A percentile compares a stretch with the other conserved stretches of the same genome.
Evolutionary conservation across 2,888 invertebrate species (phyloP).

Genomic region (Apomyelois bistriatella): DNA sequence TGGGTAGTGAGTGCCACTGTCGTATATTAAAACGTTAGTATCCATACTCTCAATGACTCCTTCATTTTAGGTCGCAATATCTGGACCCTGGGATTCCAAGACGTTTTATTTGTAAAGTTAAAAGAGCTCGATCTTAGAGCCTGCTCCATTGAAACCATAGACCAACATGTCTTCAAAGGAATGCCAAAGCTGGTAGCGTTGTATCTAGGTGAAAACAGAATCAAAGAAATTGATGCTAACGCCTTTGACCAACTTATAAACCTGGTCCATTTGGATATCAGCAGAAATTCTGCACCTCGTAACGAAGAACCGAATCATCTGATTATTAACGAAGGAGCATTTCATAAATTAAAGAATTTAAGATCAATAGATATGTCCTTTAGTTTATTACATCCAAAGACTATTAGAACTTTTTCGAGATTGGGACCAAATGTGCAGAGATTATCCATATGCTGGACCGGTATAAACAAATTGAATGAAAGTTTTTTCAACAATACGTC

Average conservation of each 20-base stretch:
- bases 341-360: constrained; percentile 34
- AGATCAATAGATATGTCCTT: constrained; percentile 53
- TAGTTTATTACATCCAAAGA: constrained; percentile 37
- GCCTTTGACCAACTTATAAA: constrained; percentile 57
- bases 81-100: constrained; percentile 31
- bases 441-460: constrained; percentile 66
- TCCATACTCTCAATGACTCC: no score
- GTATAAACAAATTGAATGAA: constrained; percentile 48
- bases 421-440: constrained; percentile 40
- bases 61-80: constrained; percentile 20
- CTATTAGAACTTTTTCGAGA: constrained; percentile 30
- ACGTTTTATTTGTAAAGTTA: constrained; percentile 48
- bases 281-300: constrained; percentile 51
- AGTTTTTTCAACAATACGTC: constrained; percentile 60
- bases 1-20: no score
- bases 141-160: constrained; percentile 72
- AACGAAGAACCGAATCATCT: constrained; percentile 28
- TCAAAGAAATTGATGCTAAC: constrained; percentile 52
- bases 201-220: constrained; percentile 76
- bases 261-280: constrained; percentile 76
- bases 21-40: no score
- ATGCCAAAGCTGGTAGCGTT: constrained; percentile 67
- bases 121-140: constrained; percentile 78
- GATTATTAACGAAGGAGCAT: constrained; percentile 28
- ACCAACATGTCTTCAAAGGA: constrained; percentile 57